Conservation (phyloP, 1,140 invertebrate species). For the Drosophila aff. region DNA sequence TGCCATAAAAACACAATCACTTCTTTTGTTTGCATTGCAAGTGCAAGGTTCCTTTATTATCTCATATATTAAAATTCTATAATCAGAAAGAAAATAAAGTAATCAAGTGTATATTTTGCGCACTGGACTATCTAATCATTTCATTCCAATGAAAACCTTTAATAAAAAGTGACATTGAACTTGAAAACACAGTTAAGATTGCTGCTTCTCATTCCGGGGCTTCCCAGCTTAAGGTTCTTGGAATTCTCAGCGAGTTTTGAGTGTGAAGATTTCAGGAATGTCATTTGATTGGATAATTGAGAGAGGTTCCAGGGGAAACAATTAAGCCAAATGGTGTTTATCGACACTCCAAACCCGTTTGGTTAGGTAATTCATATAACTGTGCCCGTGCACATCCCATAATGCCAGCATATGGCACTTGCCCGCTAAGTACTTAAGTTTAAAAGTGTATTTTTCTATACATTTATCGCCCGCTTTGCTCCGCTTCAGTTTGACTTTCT, state of each 20-base stretch:
- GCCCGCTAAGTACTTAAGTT: slow-evolving; percentile 22
- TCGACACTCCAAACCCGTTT: slow-evolving; percentile 26
- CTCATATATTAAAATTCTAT: background rate
- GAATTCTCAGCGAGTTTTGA: slow-evolving; percentile 17
- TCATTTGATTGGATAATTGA: slow-evolving; percentile 27
- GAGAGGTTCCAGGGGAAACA: slow-evolving; percentile 2
- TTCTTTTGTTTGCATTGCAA: background rate
- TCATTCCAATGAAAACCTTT: background rate
- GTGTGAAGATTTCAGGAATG: slow-evolving; percentile 11
- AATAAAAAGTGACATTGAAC: slow-evolving; percentile 32
- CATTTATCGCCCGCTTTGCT: slow-evolving; percentile 24
- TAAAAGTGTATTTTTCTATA: slow-evolving; percentile 43
- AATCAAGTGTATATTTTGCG: background rate
- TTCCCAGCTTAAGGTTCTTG: slow-evolving; percentile 15
- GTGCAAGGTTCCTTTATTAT: slow-evolving; percentile 4
- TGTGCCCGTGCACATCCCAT: slow-evolving; percentile 9
- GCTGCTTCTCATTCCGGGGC: background rate
- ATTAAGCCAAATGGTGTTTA: slow-evolving; percentile 13
- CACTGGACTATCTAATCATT: slow-evolving; percentile 15
- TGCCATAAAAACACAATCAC: background rate
- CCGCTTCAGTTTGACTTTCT: slow-evolving; percentile 24
- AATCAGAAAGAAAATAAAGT: background rate
- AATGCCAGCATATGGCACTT: slow-evolving; percentile 15
- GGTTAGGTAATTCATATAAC: slow-evolving; percentile 18
- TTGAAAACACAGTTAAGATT: slow-evolving; percentile 23